Evolutionary conservation across 2,797 vertebrate species (phyloP).

Genomic region (Tamandua tetradactyla): DNA sequence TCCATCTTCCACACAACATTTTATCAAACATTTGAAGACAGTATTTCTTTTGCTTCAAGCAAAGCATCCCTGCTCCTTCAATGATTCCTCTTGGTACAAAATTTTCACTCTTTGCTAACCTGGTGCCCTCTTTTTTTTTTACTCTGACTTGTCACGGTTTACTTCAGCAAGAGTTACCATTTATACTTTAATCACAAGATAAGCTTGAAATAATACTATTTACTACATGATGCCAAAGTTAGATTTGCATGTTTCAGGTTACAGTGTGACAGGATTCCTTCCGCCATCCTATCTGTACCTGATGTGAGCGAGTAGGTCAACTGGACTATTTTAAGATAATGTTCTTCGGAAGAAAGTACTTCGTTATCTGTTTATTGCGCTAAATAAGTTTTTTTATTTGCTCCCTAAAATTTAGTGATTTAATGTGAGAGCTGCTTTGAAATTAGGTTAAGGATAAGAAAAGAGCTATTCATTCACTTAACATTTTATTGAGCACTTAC

Average conservation of each 20-base stretch:
- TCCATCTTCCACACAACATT: not conserved
- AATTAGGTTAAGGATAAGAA: not conserved
- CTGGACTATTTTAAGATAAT: not conserved
- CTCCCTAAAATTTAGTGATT: not conserved
- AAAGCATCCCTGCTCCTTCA: not conserved
- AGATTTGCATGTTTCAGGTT: not conserved
- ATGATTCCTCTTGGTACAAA: not conserved
- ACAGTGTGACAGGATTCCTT: not conserved
- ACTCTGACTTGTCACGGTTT: not conserved
- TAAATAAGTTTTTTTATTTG: not conserved
- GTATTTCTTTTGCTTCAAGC: not conserved
- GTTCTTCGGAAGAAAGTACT: not conserved
- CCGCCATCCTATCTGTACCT: not conserved
- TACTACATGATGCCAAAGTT: not conserved
- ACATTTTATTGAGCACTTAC: not conserved
- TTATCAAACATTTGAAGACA: not conserved
- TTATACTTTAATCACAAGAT: not conserved
- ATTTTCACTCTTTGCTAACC: not conserved
- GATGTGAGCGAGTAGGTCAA: not conserved
- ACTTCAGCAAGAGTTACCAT: conserved; percentile 8
- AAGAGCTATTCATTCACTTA: conserved; percentile 6
- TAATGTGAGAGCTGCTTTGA: not conserved
- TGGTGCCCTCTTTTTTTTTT: not conserved
- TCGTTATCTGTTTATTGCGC: not conserved
- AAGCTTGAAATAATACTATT: not conserved